Evolutionary conservation across 2,888 invertebrate genomes (phyloP), one percentile per base, ranked within the genome.

Genomic region (Limnephilus auricula): DNA sequence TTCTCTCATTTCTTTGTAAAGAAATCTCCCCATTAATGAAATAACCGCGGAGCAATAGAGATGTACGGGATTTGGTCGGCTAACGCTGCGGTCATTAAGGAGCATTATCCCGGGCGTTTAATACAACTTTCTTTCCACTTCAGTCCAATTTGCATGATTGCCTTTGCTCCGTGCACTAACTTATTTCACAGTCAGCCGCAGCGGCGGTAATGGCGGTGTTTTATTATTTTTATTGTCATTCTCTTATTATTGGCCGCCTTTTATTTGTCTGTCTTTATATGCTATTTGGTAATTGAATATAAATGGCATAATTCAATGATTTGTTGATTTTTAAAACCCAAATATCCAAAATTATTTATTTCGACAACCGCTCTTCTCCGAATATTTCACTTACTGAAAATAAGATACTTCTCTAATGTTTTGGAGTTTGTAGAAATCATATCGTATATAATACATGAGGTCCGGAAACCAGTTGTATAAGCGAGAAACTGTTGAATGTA

Each of bases 81-180:
- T 90, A 89, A 91, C 90, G 90, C 91, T 89, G 95, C 94, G 95
- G 95, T 96, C 96, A 96, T 96, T 96, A 96, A 95, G 95, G 95
- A 95, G 95, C 95, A 95, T 95, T 95, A 95, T 95, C 94, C 94
- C 93, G 93, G 93, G 94, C 93, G 90, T 95, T 96, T 96, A 96
- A 96, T 96, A 96, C 96, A 95, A 95, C 96, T 95, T 95, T 89
- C 95, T 94, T 94, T 94, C 94, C 94, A 79, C 92, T 89, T 94
- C 94, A 94, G 84, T 94, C 94, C 95, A 95, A 96, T 96, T 96
- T 96, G 96, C 96, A 96, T 96, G 96, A 96, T 96, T 95, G 95
- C 96, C 95, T 96, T 96, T 95, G 95, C 94, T 95, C 86, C 91
- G 83, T 84, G 88, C 82, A 91, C 91, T 91, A 91, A 90, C 90